These are phyloP conservation scores for Coecobrya sp. DNA, from an alignment of 2,888 invertebrate species.

Conservation along the genomic window DNA sequence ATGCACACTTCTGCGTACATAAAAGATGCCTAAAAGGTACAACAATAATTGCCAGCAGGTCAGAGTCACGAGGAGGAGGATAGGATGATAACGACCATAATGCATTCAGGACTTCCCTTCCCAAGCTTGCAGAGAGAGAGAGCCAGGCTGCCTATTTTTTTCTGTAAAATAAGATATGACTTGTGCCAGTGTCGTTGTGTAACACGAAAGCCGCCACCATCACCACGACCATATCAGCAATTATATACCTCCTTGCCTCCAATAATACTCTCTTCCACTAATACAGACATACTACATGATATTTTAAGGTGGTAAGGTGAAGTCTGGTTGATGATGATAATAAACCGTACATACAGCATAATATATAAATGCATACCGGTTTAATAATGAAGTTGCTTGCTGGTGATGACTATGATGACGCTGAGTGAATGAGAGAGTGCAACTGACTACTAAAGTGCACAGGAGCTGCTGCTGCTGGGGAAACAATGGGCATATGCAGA, in stretches of 20 bases:
- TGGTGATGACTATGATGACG: background rate
- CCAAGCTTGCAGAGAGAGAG: background rate
- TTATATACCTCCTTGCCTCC: slow-evolving; percentile 32
- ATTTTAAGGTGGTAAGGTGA: slow-evolving; percentile 16
- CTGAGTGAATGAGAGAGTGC: background rate
- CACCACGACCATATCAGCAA: background rate
- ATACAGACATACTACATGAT: background rate
- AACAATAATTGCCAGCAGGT: slow-evolving; percentile 19
- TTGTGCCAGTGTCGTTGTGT: slow-evolving; percentile 4
- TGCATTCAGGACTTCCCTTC: background rate
- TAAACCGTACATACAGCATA: background rate
- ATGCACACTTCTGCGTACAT: background rate
- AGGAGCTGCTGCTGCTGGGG: background rate
- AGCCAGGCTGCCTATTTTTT: background rate
- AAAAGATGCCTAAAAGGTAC: background rate
- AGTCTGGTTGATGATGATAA: background rate
- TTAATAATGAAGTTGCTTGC: slow-evolving; percentile 10
- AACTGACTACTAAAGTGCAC: background rate
- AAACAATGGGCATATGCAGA: slow-evolving; percentile 9
- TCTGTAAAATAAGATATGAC: background rate
- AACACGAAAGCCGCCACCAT: background rate
- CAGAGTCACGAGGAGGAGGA: background rate
- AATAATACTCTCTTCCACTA: background rate
- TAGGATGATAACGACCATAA: background rate
- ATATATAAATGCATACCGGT: slow-evolving; percentile 19